Evolutionary conservation across 2,113 vertebrate species (phyloP).

Genomic region (Typhlomys cinereus): DNA sequence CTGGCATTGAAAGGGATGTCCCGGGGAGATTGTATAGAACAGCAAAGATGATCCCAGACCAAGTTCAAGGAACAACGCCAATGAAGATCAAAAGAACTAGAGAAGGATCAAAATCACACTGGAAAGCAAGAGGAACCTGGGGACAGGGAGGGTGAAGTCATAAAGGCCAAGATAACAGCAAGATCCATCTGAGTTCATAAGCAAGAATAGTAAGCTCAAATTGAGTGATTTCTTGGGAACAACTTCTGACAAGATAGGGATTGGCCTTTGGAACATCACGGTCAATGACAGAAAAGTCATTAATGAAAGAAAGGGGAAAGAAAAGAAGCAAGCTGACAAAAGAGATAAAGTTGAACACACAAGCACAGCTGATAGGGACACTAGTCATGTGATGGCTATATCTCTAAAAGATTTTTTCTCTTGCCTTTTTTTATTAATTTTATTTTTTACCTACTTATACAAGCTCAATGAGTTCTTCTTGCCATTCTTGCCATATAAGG

Average conservation of each 20-base stretch:
- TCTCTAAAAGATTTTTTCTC: too few species aligned
- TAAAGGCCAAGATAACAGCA: background rate
- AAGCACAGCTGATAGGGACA: background rate
- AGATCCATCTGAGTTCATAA: background rate
- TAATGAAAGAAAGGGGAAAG: background rate
- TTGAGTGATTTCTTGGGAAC: background rate
- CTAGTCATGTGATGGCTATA: background rate
- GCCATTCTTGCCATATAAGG: background rate
- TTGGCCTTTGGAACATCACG: background rate
- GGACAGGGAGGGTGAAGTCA: background rate
- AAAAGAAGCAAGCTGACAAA: background rate
- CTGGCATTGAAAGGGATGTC: background rate
- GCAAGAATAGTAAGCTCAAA: background rate
- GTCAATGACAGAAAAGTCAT: background rate
- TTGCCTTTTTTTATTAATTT: too few species aligned
- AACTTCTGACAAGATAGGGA: background rate
- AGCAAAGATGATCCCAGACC: background rate
- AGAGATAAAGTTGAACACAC: background rate
- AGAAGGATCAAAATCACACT: background rate
- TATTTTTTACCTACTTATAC: too few species aligned
- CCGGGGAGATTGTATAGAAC: background rate
- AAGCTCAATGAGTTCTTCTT: too few species aligned
- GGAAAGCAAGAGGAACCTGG: background rate
- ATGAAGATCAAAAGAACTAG: background rate
- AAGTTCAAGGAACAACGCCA: background rate